phyloP scores from a whole-genome alignment of 2,888 invertebrate species.

The Tachystola acroxantha region DNA sequence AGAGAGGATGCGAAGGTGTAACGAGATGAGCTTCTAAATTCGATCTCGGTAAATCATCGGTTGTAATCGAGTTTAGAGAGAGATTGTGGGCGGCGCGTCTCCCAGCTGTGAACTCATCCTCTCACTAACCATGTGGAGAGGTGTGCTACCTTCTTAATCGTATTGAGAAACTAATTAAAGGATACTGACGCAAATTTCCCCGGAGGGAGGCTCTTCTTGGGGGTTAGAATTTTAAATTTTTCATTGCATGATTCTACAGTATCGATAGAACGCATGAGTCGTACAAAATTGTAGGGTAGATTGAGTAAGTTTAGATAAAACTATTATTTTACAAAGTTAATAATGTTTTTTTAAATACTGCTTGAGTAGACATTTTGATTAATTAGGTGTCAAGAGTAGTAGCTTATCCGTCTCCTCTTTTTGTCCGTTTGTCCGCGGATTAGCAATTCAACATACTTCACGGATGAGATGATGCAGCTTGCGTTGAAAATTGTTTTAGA shows the following conservation, averaged over 20 bases:
- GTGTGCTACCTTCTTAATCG: too few species aligned
- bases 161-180: slow-evolving; percentile 11
- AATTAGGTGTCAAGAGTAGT: slow-evolving; percentile 38
- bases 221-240: slow-evolving; percentile 37
- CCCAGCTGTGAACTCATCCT: slow-evolving; percentile 67
- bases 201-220: slow-evolving; percentile 69
- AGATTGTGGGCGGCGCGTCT: slow-evolving; percentile 68
- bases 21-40: slow-evolving; percentile 64
- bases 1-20: slow-evolving; percentile 53
- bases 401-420: slow-evolving; percentile 28
- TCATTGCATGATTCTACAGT: slow-evolving; percentile 46
- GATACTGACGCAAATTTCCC: slow-evolving; percentile 30
- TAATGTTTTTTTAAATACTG: slow-evolving; percentile 13
- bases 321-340: background rate
- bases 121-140: slow-evolving; percentile 47
- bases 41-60: slow-evolving; percentile 75
- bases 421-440: slow-evolving; percentile 24
- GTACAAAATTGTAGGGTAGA: slow-evolving; percentile 6
- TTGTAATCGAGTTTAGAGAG: slow-evolving; percentile 73
- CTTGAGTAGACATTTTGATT: slow-evolving; percentile 40
- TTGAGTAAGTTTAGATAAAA: background rate
- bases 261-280: slow-evolving; percentile 29
- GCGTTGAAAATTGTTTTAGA: slow-evolving; percentile 60
- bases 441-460: slow-evolving; percentile 49
- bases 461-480: slow-evolving; percentile 58